Percentiles rank a stretch among this genome's conserved stretches.
phyloP scores from a whole-genome alignment of 2,113 vertebrate genomes.

The Odobenus rosmarus region DNA sequence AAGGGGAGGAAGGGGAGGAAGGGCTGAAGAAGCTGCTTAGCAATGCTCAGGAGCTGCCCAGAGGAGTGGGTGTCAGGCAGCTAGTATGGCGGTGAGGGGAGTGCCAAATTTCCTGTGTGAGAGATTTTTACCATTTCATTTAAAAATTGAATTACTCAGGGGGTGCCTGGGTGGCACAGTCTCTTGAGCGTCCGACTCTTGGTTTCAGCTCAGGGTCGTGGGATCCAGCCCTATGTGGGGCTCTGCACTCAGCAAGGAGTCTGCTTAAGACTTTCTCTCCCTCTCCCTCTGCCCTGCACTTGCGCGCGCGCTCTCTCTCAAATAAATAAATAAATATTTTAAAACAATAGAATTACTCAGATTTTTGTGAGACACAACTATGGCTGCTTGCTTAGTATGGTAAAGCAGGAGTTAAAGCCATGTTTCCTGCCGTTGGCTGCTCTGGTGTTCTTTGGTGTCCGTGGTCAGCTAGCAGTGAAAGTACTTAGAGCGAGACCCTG shows the following conservation, averaged over 20 bases:
- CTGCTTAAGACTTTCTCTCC: background rate
- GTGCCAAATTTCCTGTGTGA: background rate
- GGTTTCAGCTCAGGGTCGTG: background rate
- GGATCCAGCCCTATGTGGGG: background rate
- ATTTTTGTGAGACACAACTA: background rate
- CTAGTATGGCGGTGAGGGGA: background rate
- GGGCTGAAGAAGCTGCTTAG: background rate
- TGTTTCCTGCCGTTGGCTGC: background rate
- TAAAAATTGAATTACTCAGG: background rate
- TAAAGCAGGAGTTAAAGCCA: background rate
- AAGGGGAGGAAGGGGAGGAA: background rate
- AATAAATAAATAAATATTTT: background rate
- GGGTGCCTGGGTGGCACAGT: background rate
- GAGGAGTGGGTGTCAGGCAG: background rate
- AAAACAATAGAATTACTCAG: background rate
- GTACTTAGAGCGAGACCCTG: background rate
- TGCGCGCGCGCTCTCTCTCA: background rate
- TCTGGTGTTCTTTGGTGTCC: background rate
- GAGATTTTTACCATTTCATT: background rate
- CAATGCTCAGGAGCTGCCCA: background rate
- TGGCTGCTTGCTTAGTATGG: background rate
- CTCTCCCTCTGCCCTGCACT: background rate
- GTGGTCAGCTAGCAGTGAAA: background rate
- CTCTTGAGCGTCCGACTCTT: background rate
- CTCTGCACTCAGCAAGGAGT: background rate